Base-by-base conservation (phyloP, 2,797 vertebrate species). In the Odontamblyopus rebecca region DNA sequence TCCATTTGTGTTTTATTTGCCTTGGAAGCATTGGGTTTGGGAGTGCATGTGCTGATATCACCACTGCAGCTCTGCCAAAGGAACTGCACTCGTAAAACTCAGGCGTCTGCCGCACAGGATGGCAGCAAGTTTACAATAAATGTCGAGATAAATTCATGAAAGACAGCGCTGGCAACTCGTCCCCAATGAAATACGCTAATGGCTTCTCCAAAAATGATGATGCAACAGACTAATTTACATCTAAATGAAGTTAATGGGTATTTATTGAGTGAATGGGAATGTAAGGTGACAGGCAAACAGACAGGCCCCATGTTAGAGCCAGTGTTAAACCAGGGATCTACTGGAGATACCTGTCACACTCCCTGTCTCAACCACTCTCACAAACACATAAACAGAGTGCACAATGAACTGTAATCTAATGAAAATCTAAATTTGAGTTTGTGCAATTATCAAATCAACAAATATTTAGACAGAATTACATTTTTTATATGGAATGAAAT, bases 121-220 rank as follows among this genome's bases (percentile, higher is more conserved):
- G 86, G 86, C 88, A 78, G 86, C 81, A 86, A 88, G 82, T 90
- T 89, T 87, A 87, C 87, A 89, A 88, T 91, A 90, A 88, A 91
- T 87, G 91, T 91, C 89, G 69, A 81, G 81, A 86, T 91, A 89
- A 89, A 92, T 89, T 87, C 78, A 87, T 69, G n/a, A 86, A 86
- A 86, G 75, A 75, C 66, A 66, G 72, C 19, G 74, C 74, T 91
- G 87, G 89, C 86, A 89, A 84, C 80, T 80, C 68, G 63, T 78
- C 80, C 69, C 83, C 82, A 83, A 81, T 91, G 76, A 91, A 90
- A 90, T 80, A 82, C 76, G 59, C 83, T 86, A 90, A 91, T 89
- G 77, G 78, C 75, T 78, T 75, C 73, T 82, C 64, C 78, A 78
- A 72, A 82, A 81, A 51, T 27, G 76, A 70, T 70, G 80, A 84